Base-by-base conservation (phyloP, 23 tunicate species). In the Halocynthia roretzi region DNA sequence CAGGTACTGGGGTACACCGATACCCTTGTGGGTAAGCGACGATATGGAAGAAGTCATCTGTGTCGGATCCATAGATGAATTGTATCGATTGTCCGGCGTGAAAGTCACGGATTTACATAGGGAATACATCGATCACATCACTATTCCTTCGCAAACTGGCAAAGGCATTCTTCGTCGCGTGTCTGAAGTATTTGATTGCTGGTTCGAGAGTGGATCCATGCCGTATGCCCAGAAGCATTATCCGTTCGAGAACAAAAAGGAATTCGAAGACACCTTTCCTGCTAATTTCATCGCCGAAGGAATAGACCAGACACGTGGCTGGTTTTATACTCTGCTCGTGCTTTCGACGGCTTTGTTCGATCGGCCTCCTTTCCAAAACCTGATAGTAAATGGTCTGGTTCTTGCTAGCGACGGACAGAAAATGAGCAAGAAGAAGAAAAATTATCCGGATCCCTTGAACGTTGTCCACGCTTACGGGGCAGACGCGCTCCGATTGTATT, bases 121-220 rank as follows among this genome's bases (percentile, higher is more conserved):
- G 53, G 99, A 95, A 78, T 81, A 92, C 77, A 91, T 96, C 49
- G 99, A 96, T 74, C 71, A 85, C 52, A 75, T 96, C 81, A 96
- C 99, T 11, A 89, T 96, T 54, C 99, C 99, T 17, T 89, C 96
- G 10, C 62, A 70, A 12, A 75, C 80, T 69, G 99, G 99, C 7
- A 91, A 91, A 64, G 99, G 96, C 7, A 84, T 75, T 50, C 58
- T 96, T 10, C 79, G 83, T 7, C 80, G 96, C 15, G 76, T 96
- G 12, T 71, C 87, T 15, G 96, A 90, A 77, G 99, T 96, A 9
- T 96, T 96, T 62, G 99, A 96, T 85, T 96, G 99, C 68, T 96
- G 99, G 99, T 96, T 96, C 60, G 99, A 96, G 65, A 85, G 93
- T 76, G 99, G 99, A 20, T 82, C 99, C 14, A 96, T 96, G 99